Evolutionary conservation across 2,888 invertebrate species (phyloP).

Genomic region (Trichopoda pennipes): DNA sequence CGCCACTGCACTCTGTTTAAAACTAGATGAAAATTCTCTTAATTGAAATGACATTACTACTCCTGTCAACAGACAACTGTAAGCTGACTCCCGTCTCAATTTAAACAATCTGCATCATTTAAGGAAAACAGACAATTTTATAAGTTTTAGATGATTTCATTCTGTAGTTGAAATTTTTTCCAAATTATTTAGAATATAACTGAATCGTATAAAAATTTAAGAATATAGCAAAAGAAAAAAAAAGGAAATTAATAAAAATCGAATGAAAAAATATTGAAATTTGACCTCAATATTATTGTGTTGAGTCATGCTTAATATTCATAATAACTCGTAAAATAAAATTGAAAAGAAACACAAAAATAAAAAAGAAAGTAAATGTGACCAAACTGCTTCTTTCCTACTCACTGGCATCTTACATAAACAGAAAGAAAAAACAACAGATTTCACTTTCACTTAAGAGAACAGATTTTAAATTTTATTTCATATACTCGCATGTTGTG

Average conservation of each 20-base stretch:
- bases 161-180: too few relatives aligned
- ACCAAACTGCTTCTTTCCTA: slow-evolving; percentile 35
- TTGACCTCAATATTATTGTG: slow-evolving; percentile 42
- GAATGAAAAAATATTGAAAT: slow-evolving; percentile 14
- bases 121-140: too few relatives aligned
- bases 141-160: too few relatives aligned
- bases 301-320: slow-evolving; percentile 35
- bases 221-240: slow-evolving; percentile 5
- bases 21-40: too few relatives aligned
- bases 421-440: slow-evolving; percentile 1
- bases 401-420: not conserved
- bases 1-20: too few relatives aligned
- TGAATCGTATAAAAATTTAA: not conserved
- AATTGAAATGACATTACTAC: too few relatives aligned
- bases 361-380: slow-evolving; percentile 58
- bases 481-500: slow-evolving; percentile 8
- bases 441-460: slow-evolving; percentile 45
- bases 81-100: too few relatives aligned
- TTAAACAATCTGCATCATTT: too few relatives aligned
- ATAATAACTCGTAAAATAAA: slow-evolving; percentile 9
- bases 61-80: not conserved
- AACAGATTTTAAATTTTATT: not conserved
- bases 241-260: slow-evolving; percentile 14
- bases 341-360: slow-evolving; percentile 41
- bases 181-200: not conserved